phyloP scores from a whole-genome alignment of 2,113 vertebrate genomes.

The Hypocryptadius cinnamomeus region DNA sequence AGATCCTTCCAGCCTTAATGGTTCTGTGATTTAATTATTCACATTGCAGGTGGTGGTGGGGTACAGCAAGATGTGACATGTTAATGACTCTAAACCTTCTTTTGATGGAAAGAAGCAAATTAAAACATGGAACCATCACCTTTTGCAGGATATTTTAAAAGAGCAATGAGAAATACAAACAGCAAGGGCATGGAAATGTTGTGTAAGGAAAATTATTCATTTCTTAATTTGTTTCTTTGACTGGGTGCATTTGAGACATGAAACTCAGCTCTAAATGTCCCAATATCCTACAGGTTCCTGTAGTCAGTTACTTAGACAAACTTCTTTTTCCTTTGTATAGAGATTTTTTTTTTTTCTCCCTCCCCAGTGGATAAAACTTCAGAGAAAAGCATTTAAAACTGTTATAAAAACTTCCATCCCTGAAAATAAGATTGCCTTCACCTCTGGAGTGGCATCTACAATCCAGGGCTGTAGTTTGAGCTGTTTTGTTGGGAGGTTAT shows the following conservation, averaged over 20 bases:
- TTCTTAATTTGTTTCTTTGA: background rate
- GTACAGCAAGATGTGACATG: background rate
- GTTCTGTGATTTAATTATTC: background rate
- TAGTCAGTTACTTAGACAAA: background rate
- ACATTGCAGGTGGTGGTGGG: background rate
- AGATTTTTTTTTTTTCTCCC: background rate
- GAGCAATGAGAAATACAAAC: background rate
- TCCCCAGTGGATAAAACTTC: background rate
- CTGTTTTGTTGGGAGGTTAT: background rate
- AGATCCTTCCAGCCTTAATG: background rate
- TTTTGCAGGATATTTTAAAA: background rate
- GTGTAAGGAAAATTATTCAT: background rate
- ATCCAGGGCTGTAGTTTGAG: background rate
- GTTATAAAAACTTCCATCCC: background rate
- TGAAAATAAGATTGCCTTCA: background rate
- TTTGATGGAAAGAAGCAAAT: background rate
- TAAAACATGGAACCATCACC: background rate
- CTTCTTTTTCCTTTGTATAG: background rate
- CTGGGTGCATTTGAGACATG: background rate
- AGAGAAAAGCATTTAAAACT: background rate
- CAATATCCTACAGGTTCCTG: background rate
- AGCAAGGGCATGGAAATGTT: background rate
- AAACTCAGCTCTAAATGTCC: background rate
- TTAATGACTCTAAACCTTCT: background rate
- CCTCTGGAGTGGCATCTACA: background rate